A percentile compares a stretch with the other conserved stretches of the same genome.
Conservation (phyloP, 30 jellyfish, hydroid and myxozoan species). For the Hydractinia echinata region DNA sequence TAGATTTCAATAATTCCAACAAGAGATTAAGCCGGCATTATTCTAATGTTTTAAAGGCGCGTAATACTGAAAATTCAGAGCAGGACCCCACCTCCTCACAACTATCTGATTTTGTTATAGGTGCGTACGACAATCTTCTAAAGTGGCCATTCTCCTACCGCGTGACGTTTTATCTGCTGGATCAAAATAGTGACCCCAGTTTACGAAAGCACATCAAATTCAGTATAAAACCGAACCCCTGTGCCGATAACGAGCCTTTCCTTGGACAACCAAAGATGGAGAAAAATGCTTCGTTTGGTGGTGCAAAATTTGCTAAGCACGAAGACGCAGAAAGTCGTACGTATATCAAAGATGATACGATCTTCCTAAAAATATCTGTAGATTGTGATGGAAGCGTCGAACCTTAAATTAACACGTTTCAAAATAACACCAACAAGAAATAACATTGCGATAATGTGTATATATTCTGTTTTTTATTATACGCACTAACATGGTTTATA, state of each 20-base stretch:
- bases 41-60: too few species aligned
- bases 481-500: too few species aligned
- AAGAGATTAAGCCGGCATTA: too few species aligned
- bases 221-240: conserved; percentile 97
- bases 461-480: too few species aligned
- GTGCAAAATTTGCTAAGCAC: conserved; percentile 93
- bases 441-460: too few species aligned
- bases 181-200: conserved; percentile 63
- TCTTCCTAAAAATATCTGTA: conserved; percentile 65
- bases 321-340: conserved; percentile 76
- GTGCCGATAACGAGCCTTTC: conserved; percentile 86
- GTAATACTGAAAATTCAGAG: too few species aligned
- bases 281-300: conserved; percentile 98
- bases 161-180: conserved; percentile 83
- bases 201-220: conserved; percentile 74
- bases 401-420: conserved; percentile 31
- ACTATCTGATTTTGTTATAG: conserved; percentile 24
- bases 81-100: too few species aligned
- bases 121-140: conserved; percentile 86
- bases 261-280: conserved; percentile 92
- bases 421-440: too few species aligned
- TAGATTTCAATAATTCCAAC: too few species aligned
- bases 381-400: conserved; percentile 97
- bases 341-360: conserved; percentile 76
- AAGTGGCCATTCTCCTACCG: conserved; percentile 97